Base-by-base conservation (phyloP, 2,113 vertebrate species). In the Pica pica region DNA sequence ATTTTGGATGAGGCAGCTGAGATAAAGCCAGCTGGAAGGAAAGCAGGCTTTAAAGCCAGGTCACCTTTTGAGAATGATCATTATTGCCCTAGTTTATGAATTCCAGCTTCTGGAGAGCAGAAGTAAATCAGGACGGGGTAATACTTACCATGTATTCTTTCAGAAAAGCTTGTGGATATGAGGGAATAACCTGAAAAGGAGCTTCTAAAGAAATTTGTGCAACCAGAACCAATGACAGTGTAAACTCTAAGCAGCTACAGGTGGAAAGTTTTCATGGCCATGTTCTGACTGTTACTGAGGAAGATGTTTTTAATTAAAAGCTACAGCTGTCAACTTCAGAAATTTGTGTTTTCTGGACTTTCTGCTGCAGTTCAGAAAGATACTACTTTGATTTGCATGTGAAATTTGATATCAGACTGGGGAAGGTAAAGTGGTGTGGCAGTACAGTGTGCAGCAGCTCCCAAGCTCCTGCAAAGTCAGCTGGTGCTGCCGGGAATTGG, bases 361-460 rank as follows among this genome's bases (percentile, higher is more conserved):
- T 52, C 26, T 86, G 33, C 16, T 41, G 10, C 17, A 23, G 23
- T 64, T 75, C 7, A 52, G n/a, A 47, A 59, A 41, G 61, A 4
- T 2, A 2, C 8, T 27, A 1, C 55, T 73, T 73, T 21, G 85
- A 23, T 80, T 61, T 85, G 53, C 11, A 1, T 14, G 11, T 21
- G 55, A 30, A 17, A 55, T 61, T 35, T 67, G 46, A 0, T 2
- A 3, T 76, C 23, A 11, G 31, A 1, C 19, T 22, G 44, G 57
- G 57, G 37, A 16, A 37, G 28, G 73, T 39, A 0, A 11, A 37
- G 65, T 6, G 24, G 1, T 27, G 31, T 50, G 75, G 28, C 16
- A 5, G 31, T 33, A 2, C 6, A 11, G 10, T 10, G 37, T 11
- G 33, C 7, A 47, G 41, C 0, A 0, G 78, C 28, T 53, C 53